phyloP scores from a whole-genome alignment of 2,888 invertebrate species.

The Xestia ashworthii region DNA sequence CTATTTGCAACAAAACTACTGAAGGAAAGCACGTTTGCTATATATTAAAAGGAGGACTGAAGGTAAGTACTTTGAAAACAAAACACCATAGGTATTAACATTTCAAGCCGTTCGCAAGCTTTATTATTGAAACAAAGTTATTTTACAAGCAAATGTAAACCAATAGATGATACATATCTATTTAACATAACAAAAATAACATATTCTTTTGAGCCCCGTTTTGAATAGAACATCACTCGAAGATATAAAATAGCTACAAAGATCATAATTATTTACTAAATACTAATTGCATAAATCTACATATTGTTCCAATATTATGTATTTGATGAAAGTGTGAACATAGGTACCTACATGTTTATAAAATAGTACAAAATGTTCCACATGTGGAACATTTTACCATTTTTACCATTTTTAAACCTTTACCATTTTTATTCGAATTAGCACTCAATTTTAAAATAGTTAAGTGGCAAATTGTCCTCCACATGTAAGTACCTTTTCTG shows the following conservation, averaged over 20 bases:
- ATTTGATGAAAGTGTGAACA: background rate
- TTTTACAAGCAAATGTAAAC: background rate
- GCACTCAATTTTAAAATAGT: background rate
- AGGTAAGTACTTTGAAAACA: background rate
- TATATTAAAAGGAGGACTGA: too few species aligned
- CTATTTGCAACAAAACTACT: too few species aligned
- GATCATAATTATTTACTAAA: background rate
- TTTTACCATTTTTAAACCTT: too few species aligned
- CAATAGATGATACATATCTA: background rate
- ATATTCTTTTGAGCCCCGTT: background rate
- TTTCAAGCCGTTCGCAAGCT: background rate
- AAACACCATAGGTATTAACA: background rate
- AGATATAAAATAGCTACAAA: background rate
- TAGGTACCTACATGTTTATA: too few species aligned
- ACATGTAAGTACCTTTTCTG: background rate
- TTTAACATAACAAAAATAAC: background rate
- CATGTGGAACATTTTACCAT: background rate
- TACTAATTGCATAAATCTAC: background rate
- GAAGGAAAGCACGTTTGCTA: too few species aligned
- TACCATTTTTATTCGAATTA: background rate
- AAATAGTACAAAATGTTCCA: background rate
- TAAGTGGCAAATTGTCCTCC: background rate
- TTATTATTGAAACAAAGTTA: constrained; percentile 2
- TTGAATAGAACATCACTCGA: background rate
- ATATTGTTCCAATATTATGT: background rate